Conservation (phyloP, 2,888 invertebrate genomes). For the Macrophya alboannulata region DNA sequence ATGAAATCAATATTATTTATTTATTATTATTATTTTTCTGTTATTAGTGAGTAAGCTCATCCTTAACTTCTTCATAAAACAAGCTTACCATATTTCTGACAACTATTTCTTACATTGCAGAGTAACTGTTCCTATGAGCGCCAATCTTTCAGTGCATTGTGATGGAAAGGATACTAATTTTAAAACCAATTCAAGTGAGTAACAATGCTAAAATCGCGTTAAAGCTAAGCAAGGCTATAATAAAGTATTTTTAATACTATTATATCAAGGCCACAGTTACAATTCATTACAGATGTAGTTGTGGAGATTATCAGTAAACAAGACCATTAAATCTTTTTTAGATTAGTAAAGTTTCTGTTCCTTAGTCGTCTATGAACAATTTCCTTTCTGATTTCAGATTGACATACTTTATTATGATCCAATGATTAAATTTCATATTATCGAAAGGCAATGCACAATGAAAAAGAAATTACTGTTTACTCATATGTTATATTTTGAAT, state of each 20-base stretch:
- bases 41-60: background rate
- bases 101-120: constrained; percentile 69
- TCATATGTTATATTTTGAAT: constrained; percentile 13
- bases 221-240: constrained; percentile 13
- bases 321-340: constrained; percentile 8
- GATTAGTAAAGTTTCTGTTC: background rate
- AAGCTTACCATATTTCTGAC: constrained; percentile 32
- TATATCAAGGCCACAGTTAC: background rate
- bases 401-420: constrained; percentile 7
- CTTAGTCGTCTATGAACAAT: background rate
- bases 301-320: constrained; percentile 10
- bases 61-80: background rate
- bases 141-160: constrained; percentile 77
- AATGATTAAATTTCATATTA: constrained; percentile 17
- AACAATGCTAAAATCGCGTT: constrained; percentile 8
- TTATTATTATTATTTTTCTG: background rate
- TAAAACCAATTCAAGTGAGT: constrained; percentile 76
- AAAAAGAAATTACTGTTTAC: constrained; percentile 10
- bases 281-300: constrained; percentile 14
- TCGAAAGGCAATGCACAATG: constrained; percentile 18
- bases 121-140: constrained; percentile 79
- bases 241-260: constrained; percentile 30
- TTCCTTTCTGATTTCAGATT: constrained; percentile 8
- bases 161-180: constrained; percentile 78
- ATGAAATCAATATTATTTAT: constrained; percentile 14